Evolutionary conservation across 2,113 vertebrate genomes (phyloP).

Genomic region (Damaliscus lunatus): DNA sequence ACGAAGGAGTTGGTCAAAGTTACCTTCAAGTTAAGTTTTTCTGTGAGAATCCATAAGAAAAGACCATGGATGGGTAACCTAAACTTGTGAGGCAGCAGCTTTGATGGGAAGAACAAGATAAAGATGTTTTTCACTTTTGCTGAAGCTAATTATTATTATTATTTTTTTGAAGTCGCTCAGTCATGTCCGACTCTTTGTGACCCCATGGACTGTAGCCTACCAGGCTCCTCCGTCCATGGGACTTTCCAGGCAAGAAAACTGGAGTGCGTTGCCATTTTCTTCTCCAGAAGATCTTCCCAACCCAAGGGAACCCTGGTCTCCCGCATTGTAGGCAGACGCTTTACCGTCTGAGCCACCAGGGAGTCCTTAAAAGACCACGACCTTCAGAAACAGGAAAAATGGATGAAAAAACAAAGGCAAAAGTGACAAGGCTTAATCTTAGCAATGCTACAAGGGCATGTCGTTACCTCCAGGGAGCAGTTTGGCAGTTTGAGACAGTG

Average conservation of each 20-base stretch:
- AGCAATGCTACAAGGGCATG: neutral
- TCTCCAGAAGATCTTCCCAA: neutral
- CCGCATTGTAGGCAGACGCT: accelerated
- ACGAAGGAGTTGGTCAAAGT: neutral
- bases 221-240: accelerated
- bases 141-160: neutral
- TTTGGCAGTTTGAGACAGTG: neutral
- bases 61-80: neutral
- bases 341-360: neutral
- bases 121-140: neutral
- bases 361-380: neutral
- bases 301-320: neutral
- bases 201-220: neutral
- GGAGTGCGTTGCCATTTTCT: neutral
- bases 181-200: neutral
- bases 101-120: neutral
- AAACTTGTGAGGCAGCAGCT: neutral
- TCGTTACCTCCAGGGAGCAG: neutral
- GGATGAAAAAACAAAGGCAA: neutral
- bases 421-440: neutral
- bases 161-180: neutral
- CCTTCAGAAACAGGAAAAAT: neutral
- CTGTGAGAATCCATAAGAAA: neutral
- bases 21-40: neutral
- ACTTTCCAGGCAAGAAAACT: neutral